Conservation (phyloP, 2,113 vertebrate species). For the Oncorhynchus gorbuscha region DNA sequence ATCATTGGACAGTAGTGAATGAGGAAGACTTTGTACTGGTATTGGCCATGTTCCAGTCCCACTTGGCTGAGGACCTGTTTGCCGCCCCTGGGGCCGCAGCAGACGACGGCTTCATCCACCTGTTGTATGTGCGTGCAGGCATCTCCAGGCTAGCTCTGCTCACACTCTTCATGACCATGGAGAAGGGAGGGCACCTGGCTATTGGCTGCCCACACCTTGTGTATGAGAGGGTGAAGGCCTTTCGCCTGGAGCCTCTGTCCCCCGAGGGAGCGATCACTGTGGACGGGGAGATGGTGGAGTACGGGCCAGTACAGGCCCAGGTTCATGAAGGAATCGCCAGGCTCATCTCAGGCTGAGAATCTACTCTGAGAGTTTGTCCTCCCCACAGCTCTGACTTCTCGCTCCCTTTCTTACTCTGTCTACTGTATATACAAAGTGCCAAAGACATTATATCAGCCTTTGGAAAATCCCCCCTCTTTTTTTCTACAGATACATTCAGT, state of each 20-base stretch:
- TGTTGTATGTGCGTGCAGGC: conserved; percentile 85
- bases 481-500: conserved; percentile 56
- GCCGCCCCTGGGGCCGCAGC: conserved; percentile 73
- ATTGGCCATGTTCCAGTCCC: conserved; percentile 86
- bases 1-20: conserved; percentile 81
- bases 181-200: conserved; percentile 82
- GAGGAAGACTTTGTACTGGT: conserved; percentile 87
- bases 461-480: conserved; percentile 59
- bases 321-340: conserved; percentile 75
- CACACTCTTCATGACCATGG: conserved; percentile 87
- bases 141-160: conserved; percentile 81
- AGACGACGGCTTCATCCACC: conserved; percentile 81
- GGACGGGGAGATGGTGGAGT: conserved; percentile 83
- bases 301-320: conserved; percentile 85
- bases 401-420: conserved; percentile 35
- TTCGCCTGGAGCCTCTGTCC: conserved; percentile 81
- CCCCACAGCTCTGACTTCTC: conserved; percentile 85
- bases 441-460: conserved; percentile 63
- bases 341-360: conserved; percentile 75
- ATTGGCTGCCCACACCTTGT: conserved; percentile 78
- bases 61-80: conserved; percentile 84
- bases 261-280: conserved; percentile 81
- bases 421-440: conserved; percentile 62
- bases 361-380: conserved; percentile 74
- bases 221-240: conserved; percentile 77